Evolutionary conservation across 2,797 vertebrate genomes (phyloP).

Genomic region (Silurus aristotelis): DNA sequence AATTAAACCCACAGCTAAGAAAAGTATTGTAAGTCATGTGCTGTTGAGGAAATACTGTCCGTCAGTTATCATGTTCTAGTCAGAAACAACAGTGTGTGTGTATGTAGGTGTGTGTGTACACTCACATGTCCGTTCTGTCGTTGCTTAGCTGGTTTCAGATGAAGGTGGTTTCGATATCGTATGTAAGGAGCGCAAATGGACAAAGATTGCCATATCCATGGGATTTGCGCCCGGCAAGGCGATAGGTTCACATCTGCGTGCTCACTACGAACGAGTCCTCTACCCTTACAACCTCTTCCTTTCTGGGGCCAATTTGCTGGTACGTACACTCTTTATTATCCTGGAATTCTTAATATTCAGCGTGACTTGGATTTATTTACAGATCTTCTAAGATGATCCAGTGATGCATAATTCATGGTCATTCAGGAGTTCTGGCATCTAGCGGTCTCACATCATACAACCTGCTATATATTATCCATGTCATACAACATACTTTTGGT

Average conservation of each 20-base stretch:
- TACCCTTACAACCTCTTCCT: conserved; percentile 97
- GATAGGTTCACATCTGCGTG: conserved; percentile 92
- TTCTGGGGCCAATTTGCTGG: conserved; percentile 88
- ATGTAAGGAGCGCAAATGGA: conserved; percentile 94
- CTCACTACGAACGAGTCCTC: conserved; percentile 91
- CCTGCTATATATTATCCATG: not conserved
- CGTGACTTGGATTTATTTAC: not conserved
- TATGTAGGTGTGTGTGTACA: no score
- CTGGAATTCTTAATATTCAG: not conserved
- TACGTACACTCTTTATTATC: conserved; percentile 68
- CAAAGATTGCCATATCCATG: conserved; percentile 93
- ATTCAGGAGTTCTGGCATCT: not conserved
- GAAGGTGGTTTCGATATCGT: conserved; percentile 94
- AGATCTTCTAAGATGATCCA: not conserved
- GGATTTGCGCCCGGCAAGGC: conserved; percentile 95
- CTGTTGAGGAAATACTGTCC: not conserved
- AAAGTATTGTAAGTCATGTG: not conserved
- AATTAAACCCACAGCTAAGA: not conserved
- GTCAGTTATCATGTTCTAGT: no score
- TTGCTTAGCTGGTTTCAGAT: conserved; percentile 87
- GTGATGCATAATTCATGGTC: not conserved
- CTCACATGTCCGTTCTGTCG: not conserved
- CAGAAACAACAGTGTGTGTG: no score
- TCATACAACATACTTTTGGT: not conserved
- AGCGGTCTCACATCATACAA: not conserved